A percentile compares a stretch with the other conserved stretches of the same genome.
Conservation (phyloP, 2,888 invertebrate genomes). For the Anthoptus insignis region DNA sequence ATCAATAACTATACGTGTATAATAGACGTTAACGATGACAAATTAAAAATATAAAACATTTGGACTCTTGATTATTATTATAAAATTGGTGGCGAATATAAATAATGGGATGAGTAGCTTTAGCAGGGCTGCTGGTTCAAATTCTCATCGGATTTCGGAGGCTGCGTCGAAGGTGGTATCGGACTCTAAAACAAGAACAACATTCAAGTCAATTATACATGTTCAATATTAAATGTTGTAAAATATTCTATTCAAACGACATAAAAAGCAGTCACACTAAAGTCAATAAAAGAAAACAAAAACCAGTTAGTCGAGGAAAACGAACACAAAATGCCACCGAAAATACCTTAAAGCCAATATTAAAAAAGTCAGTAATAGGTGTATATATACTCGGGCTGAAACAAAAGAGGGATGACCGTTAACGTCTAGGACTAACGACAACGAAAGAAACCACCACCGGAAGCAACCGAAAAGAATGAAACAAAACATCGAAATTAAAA, state of each 20-base stretch:
- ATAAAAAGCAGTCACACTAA: conserved; percentile 49
- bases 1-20: conserved; percentile 16
- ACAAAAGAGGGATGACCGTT: conserved; percentile 65
- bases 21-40: conserved; percentile 61
- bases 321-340: conserved; percentile 48
- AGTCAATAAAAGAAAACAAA: conserved; percentile 51
- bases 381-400: conserved; percentile 85
- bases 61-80: conserved; percentile 60
- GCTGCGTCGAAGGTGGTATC: conserved; percentile 87
- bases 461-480: conserved; percentile 46
- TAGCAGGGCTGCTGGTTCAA: conserved; percentile 90
- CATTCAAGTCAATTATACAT: conserved; percentile 27
- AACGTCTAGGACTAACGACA: conserved; percentile 50
- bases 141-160: conserved; percentile 91
- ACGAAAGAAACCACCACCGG: conserved; percentile 52
- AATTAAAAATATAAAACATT: conserved; percentile 65
- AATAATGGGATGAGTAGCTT: conserved; percentile 54
- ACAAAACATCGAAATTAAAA: conserved; percentile 34
- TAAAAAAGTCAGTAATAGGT: conserved; percentile 75
- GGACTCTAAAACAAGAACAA: conserved; percentile 87
- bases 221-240: background rate
- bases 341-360: conserved; percentile 51
- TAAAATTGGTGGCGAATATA: conserved; percentile 56
- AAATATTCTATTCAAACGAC: conserved; percentile 46
- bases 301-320: conserved; percentile 46